Percentiles rank a stretch among this genome's conserved stretches.
These are phyloP conservation scores for Oncorhynchus tshawytscha DNA, from an alignment of 2,113 vertebrate species.

Conservation along the genomic window DNA sequence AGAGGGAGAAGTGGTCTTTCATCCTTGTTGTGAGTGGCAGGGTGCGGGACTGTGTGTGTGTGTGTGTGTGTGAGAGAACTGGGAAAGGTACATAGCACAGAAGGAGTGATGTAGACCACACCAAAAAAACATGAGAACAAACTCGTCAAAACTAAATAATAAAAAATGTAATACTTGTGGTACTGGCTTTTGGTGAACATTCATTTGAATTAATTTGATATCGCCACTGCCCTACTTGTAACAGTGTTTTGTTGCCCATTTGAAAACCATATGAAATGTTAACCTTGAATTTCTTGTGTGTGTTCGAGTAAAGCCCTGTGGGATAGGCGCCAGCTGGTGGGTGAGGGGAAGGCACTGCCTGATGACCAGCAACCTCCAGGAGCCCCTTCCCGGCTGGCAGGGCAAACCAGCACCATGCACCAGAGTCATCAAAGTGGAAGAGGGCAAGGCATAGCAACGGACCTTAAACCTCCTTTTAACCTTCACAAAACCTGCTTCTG, in stretches of 20 bases:
- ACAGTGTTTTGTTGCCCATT: background rate
- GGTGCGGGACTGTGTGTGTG: no score
- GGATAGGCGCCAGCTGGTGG: slow-evolving; percentile 68
- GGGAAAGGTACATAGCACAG: no score
- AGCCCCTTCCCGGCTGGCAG: slow-evolving; percentile 74
- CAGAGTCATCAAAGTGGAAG: slow-evolving; percentile 89
- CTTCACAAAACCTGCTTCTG: slow-evolving; percentile 33
- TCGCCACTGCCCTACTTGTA: background rate
- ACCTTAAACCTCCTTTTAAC: slow-evolving; percentile 54
- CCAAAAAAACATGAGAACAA: no score
- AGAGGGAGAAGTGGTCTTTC: no score
- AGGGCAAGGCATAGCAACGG: slow-evolving; percentile 83
- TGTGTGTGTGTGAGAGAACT: no score
- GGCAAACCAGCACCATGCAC: slow-evolving; percentile 82
- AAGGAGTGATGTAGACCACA: no score
- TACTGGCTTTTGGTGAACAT: no score
- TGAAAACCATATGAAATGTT: background rate
- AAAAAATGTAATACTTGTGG: no score
- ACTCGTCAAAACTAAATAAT: no score
- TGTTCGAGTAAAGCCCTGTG: slow-evolving; percentile 82
- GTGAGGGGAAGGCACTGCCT: slow-evolving; percentile 80
- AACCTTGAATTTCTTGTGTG: slow-evolving; percentile 19
- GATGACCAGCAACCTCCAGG: slow-evolving; percentile 81
- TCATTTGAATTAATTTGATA: no score
- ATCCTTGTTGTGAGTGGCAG: no score